Conservation (phyloP, 2,888 invertebrate species). For the Lacanobia oleracea region DNA sequence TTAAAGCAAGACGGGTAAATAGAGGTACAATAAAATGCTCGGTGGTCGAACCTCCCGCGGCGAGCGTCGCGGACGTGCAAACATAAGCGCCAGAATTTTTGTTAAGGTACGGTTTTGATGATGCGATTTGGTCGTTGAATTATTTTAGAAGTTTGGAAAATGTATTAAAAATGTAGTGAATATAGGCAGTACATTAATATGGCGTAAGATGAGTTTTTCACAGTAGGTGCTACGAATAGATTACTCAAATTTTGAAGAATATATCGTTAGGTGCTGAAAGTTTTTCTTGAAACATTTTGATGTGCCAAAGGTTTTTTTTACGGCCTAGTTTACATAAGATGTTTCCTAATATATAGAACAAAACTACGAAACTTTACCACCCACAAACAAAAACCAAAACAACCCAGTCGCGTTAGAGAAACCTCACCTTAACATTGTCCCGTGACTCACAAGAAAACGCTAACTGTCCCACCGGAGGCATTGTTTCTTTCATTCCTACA, state of each 20-base stretch:
- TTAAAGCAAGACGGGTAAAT: slow-evolving; percentile 72
- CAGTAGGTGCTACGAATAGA: no score
- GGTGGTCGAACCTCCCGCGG: slow-evolving; percentile 84
- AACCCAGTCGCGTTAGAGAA: slow-evolving; percentile 54
- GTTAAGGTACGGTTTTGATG: slow-evolving; percentile 73
- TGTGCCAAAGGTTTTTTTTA: no score
- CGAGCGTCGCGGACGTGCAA: slow-evolving; percentile 80
- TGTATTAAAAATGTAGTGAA: not conserved
- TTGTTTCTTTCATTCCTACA: slow-evolving; percentile 89
- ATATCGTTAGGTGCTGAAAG: no score
- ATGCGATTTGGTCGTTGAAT: slow-evolving; percentile 29
- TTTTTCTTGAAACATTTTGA: no score
- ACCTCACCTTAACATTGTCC: slow-evolving; percentile 77
- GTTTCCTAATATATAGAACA: not conserved
- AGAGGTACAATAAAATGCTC: slow-evolving; percentile 72
- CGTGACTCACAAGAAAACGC: slow-evolving; percentile 82
- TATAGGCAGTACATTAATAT: not conserved
- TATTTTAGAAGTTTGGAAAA: not conserved
- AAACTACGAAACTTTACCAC: not conserved
- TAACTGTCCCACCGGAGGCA: slow-evolving; percentile 86
- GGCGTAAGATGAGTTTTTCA: no score
- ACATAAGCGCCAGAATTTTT: slow-evolving; percentile 81
- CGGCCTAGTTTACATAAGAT: not conserved
- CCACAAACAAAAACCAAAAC: not conserved
- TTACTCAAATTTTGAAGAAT: not conserved